These are phyloP conservation scores for Cosmia pyralina DNA, from an alignment of 2,888 invertebrate species.

Conservation along the genomic window DNA sequence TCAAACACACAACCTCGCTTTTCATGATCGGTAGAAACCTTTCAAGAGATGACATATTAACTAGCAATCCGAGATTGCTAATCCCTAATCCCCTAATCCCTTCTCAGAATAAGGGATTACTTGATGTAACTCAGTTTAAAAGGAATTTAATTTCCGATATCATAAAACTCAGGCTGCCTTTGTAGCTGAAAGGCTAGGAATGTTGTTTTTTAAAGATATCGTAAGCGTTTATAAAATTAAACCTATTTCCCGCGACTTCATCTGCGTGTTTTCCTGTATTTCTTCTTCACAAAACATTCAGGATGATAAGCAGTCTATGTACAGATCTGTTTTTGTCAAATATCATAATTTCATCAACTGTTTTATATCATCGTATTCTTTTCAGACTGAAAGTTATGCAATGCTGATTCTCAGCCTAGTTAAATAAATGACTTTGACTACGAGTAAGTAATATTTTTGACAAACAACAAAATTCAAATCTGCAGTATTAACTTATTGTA, in stretches of 20 bases:
- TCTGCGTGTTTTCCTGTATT: neutral
- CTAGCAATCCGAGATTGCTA: neutral
- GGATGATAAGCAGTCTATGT: neutral
- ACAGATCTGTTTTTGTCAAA: too few relatives aligned
- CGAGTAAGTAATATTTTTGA: too few relatives aligned
- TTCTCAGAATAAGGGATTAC: conserved; percentile 8
- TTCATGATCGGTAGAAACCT: neutral
- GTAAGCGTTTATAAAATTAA: neutral
- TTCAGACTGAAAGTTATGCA: too few relatives aligned
- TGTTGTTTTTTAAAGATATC: neutral
- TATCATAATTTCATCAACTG: too few relatives aligned
- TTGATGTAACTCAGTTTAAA: conserved; percentile 19
- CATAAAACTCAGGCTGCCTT: neutral
- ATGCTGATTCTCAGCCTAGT: too few relatives aligned
- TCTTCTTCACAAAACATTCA: neutral
- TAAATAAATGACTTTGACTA: too few relatives aligned
- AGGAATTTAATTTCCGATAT: conserved; percentile 13
- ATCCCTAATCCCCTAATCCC: too few relatives aligned
- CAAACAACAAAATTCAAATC: too few relatives aligned
- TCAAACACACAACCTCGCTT: neutral
- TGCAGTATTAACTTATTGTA: too few relatives aligned
- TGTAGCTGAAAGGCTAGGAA: neutral
- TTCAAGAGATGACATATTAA: neutral
- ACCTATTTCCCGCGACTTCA: neutral
- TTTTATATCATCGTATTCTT: too few relatives aligned